These are phyloP conservation scores for Osmoderma eremita DNA, from an alignment of 2,888 invertebrate species.

Conservation along the genomic window DNA sequence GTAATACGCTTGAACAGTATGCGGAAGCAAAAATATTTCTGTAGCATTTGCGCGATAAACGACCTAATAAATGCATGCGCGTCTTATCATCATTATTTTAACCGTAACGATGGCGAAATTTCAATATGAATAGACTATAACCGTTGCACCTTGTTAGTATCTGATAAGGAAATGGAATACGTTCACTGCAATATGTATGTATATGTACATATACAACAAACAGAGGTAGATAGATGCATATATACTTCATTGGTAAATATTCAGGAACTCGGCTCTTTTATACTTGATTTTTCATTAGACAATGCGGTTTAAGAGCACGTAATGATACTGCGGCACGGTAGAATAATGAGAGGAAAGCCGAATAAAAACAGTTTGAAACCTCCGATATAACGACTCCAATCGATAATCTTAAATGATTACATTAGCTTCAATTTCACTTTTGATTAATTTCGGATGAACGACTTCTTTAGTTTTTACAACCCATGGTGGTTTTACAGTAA, in stretches of 20 bases:
- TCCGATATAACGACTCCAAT: too few species aligned
- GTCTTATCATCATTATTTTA: constrained; percentile 36
- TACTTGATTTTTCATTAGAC: not conserved
- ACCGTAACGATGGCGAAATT: constrained; percentile 33
- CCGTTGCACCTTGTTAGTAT: constrained; percentile 37
- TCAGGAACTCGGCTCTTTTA: constrained; percentile 7
- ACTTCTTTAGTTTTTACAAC: too few species aligned
- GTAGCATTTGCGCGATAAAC: constrained; percentile 23
- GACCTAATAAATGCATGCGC: constrained; percentile 29
- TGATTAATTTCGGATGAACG: too few species aligned
- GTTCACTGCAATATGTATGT: constrained; percentile 11
- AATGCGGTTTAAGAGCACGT: not conserved
- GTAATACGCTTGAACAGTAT: constrained; percentile 30
- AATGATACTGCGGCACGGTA: not conserved
- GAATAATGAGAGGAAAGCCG: not conserved
- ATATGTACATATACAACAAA: not conserved
- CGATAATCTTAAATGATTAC: too few species aligned
- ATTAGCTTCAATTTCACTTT: too few species aligned
- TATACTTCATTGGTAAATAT: constrained; percentile 15
- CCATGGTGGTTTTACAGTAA: too few species aligned
- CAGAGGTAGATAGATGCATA: too few species aligned
- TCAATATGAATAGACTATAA: constrained; percentile 38
- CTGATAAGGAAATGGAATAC: constrained; percentile 36
- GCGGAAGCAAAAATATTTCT: constrained; percentile 32
- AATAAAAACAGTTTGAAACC: not conserved